phyloP scores from a whole-genome alignment of 2,113 vertebrate genomes.

The Diadophis punctatus region DNA sequence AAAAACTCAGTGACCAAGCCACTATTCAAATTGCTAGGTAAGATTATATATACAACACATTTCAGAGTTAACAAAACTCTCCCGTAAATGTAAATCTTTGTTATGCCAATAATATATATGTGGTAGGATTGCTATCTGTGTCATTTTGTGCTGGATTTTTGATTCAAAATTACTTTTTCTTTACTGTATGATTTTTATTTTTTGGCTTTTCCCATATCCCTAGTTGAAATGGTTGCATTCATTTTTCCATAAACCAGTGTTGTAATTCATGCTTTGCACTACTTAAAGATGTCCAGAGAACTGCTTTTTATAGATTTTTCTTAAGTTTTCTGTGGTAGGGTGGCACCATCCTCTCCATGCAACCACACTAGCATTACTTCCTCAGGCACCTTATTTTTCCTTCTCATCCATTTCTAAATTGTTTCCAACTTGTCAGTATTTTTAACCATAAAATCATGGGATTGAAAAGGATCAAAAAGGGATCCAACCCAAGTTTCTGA shows the following conservation, averaged over 20 bases:
- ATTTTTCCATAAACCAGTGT: not conserved
- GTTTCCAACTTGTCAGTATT: slow-evolving; percentile 17
- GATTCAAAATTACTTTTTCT: slow-evolving; percentile 42
- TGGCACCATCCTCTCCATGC: not conserved
- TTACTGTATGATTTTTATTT: slow-evolving; percentile 34
- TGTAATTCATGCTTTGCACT: not conserved
- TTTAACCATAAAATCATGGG: slow-evolving; percentile 27
- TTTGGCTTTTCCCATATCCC: not conserved
- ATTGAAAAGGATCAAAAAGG: slow-evolving; percentile 13
- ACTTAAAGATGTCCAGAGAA: slow-evolving; percentile 1
- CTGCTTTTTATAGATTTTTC: slow-evolving; percentile 15
- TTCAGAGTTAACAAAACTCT: slow-evolving; percentile 53
- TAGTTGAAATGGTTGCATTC: slow-evolving; percentile 11
- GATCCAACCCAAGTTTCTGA: not conserved
- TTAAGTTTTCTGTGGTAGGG: slow-evolving; percentile 10
- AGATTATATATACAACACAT: slow-evolving; percentile 53
- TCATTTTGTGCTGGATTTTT: slow-evolving; percentile 41
- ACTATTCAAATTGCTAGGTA: slow-evolving; percentile 59
- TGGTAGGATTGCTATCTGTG: slow-evolving; percentile 52
- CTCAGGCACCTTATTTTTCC: slow-evolving; percentile 22
- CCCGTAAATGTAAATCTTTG: slow-evolving; percentile 28
- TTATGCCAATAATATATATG: slow-evolving; percentile 50
- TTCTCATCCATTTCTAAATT: not conserved
- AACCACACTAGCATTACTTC: slow-evolving; percentile 11
- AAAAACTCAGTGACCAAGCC: slow-evolving; percentile 50